Conservation (phyloP, 1,140 invertebrate species). For the Nephila pilipes region DNA sequence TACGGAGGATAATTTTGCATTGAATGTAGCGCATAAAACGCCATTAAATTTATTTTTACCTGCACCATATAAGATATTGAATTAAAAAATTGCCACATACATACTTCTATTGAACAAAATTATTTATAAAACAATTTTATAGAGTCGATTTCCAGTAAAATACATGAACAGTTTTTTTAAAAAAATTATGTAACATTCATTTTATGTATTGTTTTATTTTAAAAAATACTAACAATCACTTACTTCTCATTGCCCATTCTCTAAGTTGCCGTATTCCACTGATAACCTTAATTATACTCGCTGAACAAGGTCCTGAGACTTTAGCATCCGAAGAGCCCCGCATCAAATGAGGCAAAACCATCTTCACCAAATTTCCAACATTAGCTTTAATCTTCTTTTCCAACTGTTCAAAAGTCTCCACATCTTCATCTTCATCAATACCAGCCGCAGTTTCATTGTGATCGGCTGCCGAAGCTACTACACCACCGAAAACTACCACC, state of each 20-base stretch:
- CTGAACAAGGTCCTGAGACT: slow-evolving; percentile 37
- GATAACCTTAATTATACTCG: slow-evolving; percentile 61
- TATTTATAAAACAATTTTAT: too few relatives aligned
- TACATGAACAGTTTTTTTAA: too few relatives aligned
- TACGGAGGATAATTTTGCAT: too few relatives aligned
- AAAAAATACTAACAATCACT: neutral
- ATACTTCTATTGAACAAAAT: too few relatives aligned
- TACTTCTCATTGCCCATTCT: slow-evolving; percentile 70
- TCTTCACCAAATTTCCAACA: slow-evolving; percentile 43
- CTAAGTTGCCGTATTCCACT: slow-evolving; percentile 51
- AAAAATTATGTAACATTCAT: too few relatives aligned
- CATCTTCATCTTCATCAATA: neutral
- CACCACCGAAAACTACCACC: neutral
- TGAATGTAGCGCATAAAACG: too few relatives aligned
- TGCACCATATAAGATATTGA: too few relatives aligned
- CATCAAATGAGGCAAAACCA: slow-evolving; percentile 33
- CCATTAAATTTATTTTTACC: too few relatives aligned
- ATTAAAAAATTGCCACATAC: too few relatives aligned
- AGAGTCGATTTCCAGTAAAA: too few relatives aligned
- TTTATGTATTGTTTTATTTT: too few relatives aligned
- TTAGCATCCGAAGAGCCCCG: slow-evolving; percentile 28
- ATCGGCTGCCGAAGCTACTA: neutral
- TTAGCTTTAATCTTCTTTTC: slow-evolving; percentile 55
- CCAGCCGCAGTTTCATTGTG: neutral
- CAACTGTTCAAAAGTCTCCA: slow-evolving; percentile 58